Evolutionary conservation across 1,140 invertebrate genomes (phyloP), one percentile per base, ranked within the genome.

Genomic region (Formica exsecta): DNA sequence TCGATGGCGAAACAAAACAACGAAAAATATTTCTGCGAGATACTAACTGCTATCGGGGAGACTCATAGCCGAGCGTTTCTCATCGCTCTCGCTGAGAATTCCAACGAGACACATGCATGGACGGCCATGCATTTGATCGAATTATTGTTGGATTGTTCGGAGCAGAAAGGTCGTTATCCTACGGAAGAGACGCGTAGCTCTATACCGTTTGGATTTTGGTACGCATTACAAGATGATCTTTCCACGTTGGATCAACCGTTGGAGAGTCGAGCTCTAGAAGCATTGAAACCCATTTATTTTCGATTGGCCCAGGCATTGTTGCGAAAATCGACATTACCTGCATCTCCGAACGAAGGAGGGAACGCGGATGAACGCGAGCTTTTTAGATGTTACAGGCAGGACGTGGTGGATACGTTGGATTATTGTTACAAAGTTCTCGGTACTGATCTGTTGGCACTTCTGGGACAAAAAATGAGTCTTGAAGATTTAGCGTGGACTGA

Each of bases 121-220:
- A 81, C 95, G 0, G 92, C 94, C 0, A 90, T 94, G 41, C 91
- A 96, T 48, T 88, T 97, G 3, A 95, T 97, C 0, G 94, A 96
- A 38, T 94, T 97, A 66, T 93, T 97, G 41, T 93, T 99, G 44
- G 95, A 97, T 70, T 98, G 98, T 92, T 97, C 97, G 19, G 96
- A 91, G 16, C 86, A 92, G 87, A 36, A 90, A 64, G 85, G 93
- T 87, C 76, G 87, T 62, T 64, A 92, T 70, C 90, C 90, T 1
- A 89, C 76, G 3, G 86, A 91, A 8, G 91, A 92, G 95, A 97
- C 96, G 0, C 96, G 97, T 71, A 98, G 98, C 92, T 97, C 97
- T 65, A 96, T 98, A 87, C 96, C 98, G 0, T 97, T 99, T 94
- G 97, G 97, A 0, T 98, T 99, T 94, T 99, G 98, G 98, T 99